Percentiles rank a stretch among this genome's conserved stretches.
phyloP scores from a whole-genome alignment of 2,797 vertebrate species.

The Rhinichthys osculus region DNA sequence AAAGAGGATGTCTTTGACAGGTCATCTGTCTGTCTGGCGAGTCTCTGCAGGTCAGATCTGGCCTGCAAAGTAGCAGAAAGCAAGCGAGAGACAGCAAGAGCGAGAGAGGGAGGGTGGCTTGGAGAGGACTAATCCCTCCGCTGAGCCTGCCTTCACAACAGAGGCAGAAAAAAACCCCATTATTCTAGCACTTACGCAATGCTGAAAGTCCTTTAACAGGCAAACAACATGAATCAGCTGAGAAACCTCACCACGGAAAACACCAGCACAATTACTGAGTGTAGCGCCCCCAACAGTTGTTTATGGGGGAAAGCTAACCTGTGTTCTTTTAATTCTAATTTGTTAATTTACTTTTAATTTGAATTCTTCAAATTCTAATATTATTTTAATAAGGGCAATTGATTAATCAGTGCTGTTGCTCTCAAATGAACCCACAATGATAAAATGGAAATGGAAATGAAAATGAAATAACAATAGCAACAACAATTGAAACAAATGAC shows the following conservation, averaged over 20 bases:
- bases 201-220: conserved; percentile 19
- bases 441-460: too few relatives aligned
- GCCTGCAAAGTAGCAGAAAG: neutral
- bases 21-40: conserved; percentile 40
- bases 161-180: neutral
- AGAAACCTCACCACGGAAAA: conserved; percentile 10
- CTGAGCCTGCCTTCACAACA: conserved; percentile 31
- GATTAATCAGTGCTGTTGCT: too few relatives aligned
- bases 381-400: too few relatives aligned
- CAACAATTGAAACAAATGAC: too few relatives aligned
- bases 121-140: conserved; percentile 6
- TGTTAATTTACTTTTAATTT: too few relatives aligned
- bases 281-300: too few relatives aligned
- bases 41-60: conserved; percentile 44
- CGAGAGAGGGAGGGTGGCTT: conserved; percentile 19
- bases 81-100: conserved; percentile 34
- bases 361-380: too few relatives aligned
- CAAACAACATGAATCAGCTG: conserved; percentile 46
- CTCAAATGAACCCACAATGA: too few relatives aligned
- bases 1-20: conserved; percentile 20
- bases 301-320: too few relatives aligned
- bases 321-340: too few relatives aligned
- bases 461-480: too few relatives aligned
- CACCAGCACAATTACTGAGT: neutral
- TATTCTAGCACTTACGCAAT: conserved; percentile 29